phyloP scores from a whole-genome alignment of 2,113 vertebrate species.

The Isichthys henryi region DNA sequence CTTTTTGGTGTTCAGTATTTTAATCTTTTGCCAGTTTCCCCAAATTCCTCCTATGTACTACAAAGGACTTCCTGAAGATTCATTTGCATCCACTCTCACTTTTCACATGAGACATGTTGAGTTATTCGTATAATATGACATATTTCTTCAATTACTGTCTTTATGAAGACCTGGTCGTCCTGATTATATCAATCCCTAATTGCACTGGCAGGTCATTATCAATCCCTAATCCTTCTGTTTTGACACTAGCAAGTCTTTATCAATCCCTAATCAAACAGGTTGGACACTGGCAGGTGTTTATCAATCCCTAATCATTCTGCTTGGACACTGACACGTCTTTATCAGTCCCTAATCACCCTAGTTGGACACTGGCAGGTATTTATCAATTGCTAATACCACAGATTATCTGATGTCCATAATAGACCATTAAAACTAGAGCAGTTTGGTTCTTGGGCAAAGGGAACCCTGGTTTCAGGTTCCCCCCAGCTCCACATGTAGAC shows the following conservation, averaged over 20 bases:
- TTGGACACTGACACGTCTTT: background rate
- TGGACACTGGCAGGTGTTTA: background rate
- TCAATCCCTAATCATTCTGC: background rate
- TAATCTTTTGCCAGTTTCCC: background rate
- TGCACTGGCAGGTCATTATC: background rate
- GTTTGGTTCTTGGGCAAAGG: background rate
- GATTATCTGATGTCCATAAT: background rate
- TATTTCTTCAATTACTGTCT: background rate
- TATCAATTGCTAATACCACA: background rate
- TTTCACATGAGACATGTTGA: background rate
- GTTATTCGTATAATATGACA: background rate
- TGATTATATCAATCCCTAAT: background rate
- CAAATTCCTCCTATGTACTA: background rate
- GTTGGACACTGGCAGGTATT: background rate
- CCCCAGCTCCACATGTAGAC: conserved; percentile 30
- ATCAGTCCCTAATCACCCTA: background rate
- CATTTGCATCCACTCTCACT: background rate
- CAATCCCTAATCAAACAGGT: background rate
- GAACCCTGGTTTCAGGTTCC: background rate
- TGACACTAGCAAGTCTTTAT: no score
- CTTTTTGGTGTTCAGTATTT: background rate
- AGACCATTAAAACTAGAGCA: background rate
- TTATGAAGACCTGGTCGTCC: background rate
- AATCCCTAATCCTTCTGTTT: background rate
- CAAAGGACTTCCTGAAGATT: background rate